These are phyloP conservation scores for Smutsia temminckii DNA, from an alignment of 2,797 vertebrate genomes.

Conservation along the genomic window DNA sequence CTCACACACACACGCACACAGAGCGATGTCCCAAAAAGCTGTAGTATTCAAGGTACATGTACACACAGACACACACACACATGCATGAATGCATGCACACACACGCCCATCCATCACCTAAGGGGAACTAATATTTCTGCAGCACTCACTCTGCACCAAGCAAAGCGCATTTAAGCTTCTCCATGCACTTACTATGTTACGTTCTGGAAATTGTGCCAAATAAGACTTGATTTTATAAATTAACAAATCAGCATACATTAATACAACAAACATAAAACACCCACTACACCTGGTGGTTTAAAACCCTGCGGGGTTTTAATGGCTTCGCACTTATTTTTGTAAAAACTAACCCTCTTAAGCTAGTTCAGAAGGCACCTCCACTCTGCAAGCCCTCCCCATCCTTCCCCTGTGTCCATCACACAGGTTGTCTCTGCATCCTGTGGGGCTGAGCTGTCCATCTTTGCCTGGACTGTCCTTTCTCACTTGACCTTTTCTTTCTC, in stretches of 20 bases:
- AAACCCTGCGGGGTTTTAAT: neutral
- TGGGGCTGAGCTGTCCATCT: accelerated
- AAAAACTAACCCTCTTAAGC: neutral
- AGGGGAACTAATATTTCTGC: neutral
- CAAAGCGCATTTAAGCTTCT: neutral
- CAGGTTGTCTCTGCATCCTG: accelerated
- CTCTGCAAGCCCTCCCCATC: accelerated
- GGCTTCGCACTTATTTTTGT: neutral
- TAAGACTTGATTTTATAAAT: neutral
- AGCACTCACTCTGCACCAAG: neutral
- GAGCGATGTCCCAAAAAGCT: too few relatives aligned
- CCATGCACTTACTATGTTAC: accelerated
- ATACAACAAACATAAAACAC: neutral
- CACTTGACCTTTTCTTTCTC: neutral
- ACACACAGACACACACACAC: too few relatives aligned
- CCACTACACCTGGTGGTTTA: neutral
- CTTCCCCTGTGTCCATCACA: accelerated
- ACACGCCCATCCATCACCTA: accelerated
- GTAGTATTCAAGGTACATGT: too few relatives aligned
- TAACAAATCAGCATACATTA: neutral
- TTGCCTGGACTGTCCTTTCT: too few relatives aligned
- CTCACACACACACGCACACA: too few relatives aligned
- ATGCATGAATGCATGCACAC: neutral
- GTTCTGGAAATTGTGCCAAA: neutral
- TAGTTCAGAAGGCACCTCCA: neutral